phyloP scores from a whole-genome alignment of 2,888 invertebrate species.

The Cheilosia scutellata region DNA sequence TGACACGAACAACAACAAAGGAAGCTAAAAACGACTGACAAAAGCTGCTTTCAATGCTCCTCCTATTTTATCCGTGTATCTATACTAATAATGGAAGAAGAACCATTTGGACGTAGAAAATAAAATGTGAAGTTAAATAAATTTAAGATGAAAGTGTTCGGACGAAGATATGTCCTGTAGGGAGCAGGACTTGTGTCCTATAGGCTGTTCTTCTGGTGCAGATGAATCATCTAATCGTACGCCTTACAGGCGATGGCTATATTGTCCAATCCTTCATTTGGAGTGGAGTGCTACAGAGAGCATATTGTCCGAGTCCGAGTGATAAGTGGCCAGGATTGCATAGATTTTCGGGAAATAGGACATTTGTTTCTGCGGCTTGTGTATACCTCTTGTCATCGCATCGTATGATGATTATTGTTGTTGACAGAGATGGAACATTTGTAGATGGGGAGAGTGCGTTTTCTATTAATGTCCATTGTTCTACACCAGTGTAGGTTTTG shows the following conservation, averaged over 20 bases:
- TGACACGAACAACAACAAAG: not conserved
- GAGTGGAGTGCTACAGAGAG: slow-evolving; percentile 7
- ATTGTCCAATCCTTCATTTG: not conserved
- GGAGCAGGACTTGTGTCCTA: not conserved
- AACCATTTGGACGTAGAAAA: slow-evolving; percentile 7
- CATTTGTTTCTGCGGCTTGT: not conserved
- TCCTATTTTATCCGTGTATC: not conserved
- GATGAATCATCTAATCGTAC: slow-evolving; percentile 31
- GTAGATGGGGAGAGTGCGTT: not conserved
- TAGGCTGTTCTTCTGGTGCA: not conserved
- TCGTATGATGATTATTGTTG: slow-evolving; percentile 19
- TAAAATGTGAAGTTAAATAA: slow-evolving; percentile 23
- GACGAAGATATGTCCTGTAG: not conserved
- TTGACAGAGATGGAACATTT: slow-evolving; percentile 10
- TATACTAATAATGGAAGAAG: not conserved
- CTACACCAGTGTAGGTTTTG: not conserved
- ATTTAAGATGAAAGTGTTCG: slow-evolving; percentile 1
- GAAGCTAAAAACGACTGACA: not conserved
- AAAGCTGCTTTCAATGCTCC: not conserved
- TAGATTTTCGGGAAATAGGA: slow-evolving; percentile 30
- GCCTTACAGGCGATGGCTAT: slow-evolving; percentile 15
- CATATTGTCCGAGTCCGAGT: slow-evolving; percentile 23
- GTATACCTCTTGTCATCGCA: not conserved
- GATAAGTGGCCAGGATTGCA: slow-evolving; percentile 25
- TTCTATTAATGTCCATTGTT: slow-evolving; percentile 9